Evolutionary conservation across 2,113 vertebrate genomes (phyloP).

Genomic region (Nothoprocta perdicaria): DNA sequence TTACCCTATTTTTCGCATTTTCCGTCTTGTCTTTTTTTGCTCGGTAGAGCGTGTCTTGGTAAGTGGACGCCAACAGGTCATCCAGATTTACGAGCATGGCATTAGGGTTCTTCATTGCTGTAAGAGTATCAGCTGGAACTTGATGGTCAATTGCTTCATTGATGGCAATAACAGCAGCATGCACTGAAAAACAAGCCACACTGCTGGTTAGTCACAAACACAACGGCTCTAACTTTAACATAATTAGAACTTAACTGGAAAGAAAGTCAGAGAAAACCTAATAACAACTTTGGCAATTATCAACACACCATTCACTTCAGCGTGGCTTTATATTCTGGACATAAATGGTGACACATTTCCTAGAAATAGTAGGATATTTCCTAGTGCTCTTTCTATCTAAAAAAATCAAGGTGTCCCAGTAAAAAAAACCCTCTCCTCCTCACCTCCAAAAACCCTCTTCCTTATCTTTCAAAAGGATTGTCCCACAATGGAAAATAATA

Average conservation of each 20-base stretch:
- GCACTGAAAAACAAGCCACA: constrained; percentile 80
- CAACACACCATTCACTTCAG: neutral
- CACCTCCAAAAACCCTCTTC: too few species aligned
- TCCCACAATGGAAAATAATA: neutral
- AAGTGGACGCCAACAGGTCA: constrained; percentile 73
- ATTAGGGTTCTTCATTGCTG: constrained; percentile 92
- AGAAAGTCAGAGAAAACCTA: neutral
- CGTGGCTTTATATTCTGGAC: neutral
- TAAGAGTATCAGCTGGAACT: constrained; percentile 85
- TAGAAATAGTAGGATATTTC: neutral
- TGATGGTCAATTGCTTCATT: constrained; percentile 93
- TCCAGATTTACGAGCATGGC: constrained; percentile 93
- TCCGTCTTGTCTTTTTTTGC: constrained; percentile 93
- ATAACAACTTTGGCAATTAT: neutral
- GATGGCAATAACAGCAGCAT: constrained; percentile 97
- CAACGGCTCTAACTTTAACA: neutral
- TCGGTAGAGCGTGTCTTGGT: constrained; percentile 88
- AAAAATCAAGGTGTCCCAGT: neutral
- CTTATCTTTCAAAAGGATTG: neutral
- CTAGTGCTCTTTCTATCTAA: neutral
- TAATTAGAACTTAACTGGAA: neutral
- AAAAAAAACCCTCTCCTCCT: neutral
- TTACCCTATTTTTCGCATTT: constrained; percentile 92
- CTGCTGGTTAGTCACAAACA: neutral
- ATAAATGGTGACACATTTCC: neutral